Base-by-base conservation (phyloP, 2,797 vertebrate species). In the Falco biarmicus region DNA sequence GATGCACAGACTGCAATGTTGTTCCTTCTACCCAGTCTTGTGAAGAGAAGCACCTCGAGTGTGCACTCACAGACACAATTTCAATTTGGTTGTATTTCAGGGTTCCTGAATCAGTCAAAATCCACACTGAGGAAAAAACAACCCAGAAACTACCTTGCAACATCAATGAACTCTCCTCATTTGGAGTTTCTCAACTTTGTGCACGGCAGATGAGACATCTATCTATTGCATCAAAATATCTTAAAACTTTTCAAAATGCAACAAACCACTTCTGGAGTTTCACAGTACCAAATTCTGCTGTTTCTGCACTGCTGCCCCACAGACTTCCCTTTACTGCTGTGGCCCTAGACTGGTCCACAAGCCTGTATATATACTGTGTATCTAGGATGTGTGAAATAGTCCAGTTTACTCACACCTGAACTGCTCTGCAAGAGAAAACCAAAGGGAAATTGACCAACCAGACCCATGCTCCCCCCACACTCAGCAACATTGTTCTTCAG, bases 51-150 rank as follows among this genome's bases (percentile, higher is more conserved):
- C 10, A 41, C 41, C 32, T 18, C 19, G 9, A 32, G 9, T 31
- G 12, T 53, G 47, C 8, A 65, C 7, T 11, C 37, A 60, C 3
- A 31, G 53, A 11, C 41, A 37, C 0, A 0, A 47, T 15, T 71
- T 79, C 31, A 43, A 3, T 34, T 28, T 39, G 9, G 41, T 14
- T 69, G 6, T 54, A 22, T 56, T 24, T 78, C 41, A 51, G 43
- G 37, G 82, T 54, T 84, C 21, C 29, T 26, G 4, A 37, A 47
- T 78, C 51, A 11, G 16, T 59, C 69, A 87, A 76, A 69, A 63
- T 41, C 6, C 13, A 3, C 51, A 17, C 34, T 17, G 16, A 75
- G 14, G 3, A 3, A 5, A 16, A 48, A n/a, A 47, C 0, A 1
- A 2, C 11, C 57, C 12, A 5, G 26, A 37, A 68, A 13, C 29